Evolutionary conservation across 2,113 vertebrate species (phyloP), one percentile per base, ranked within the genome.

Genomic region (Dicrurus megarhynchus): DNA sequence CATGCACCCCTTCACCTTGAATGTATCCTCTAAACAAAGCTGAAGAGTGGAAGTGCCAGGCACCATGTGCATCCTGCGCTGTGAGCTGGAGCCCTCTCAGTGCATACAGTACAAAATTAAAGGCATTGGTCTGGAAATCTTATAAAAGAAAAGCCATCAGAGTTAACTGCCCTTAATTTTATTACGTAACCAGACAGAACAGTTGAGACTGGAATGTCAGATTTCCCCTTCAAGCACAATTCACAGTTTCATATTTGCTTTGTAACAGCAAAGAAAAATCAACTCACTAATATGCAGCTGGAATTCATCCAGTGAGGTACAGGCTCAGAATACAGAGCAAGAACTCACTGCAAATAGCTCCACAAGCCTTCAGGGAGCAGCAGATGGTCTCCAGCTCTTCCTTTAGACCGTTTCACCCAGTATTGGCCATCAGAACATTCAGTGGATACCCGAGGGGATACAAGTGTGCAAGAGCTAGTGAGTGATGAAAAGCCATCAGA

Each of bases 141-240:
- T 63, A 53, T 4, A 60, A 90, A 96, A 92, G 60, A 95, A 91
- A 93, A 96, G 39, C 75, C 94, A 85, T 63, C 75, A 71, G 65
- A 95, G 64, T 90, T 91, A 95, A 94, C 93, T 6, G 84, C 95
- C 95, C 97, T 97, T 90, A 68, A 70, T 95, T 97, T 97, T 97
- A 97, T 97, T 97, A 96, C 17, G 10, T 78, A 95, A 93, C 83
- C 88, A 95, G 90, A 96, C 78, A 96, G 87, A 95, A 97, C 93
- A 96, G 67, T 90, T 63, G 82, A 95, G 94, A 95, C 91, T 96
- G 96, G 96, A 97, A 97, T 97, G 92, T 93, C 87, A 95, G 73
- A 79, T 42, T 89, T 69, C 71, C 92, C 65, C 83, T 83, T 83
- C 61, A 67, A 89, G 57, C 76, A 84, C 92, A 82, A 91, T 59